Evolutionary conservation across 2,888 invertebrate species (phyloP), one percentile per base, ranked within the genome.

Genomic region (Oxytorus armatus): DNA sequence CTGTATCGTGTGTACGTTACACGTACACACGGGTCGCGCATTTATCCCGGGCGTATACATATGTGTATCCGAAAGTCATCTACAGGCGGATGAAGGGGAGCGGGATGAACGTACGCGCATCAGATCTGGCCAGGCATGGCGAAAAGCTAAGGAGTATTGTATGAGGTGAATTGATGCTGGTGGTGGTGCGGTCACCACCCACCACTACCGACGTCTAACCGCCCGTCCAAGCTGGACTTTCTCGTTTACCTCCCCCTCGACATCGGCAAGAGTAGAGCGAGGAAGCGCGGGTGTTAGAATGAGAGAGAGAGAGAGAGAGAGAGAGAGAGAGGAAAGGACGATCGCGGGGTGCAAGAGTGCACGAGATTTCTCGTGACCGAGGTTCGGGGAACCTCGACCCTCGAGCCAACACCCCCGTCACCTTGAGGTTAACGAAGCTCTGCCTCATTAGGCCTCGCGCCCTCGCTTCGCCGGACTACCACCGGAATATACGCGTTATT

Each of bases 391-490:
- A 77, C 73, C 79, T 73, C 78, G 70, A 75, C 75, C 79, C 72
- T 69, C 79, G 76, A 73, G 23, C 61, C 47, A 72, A 65, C 79
- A 66, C 57, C 65, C 63, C 69, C 80, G 68, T 70, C 80, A 82
- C 76, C 78, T 80, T 77, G 65, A 75, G 76, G 82, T 78, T 82
- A 82, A 82, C 83, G 78, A 82, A 83, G 80, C 74, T 77, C 59
- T 70, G 82, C 80, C 82, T 83, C 83, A 82, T 83, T 82, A 83
- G 83, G 76, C 78, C 65, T 77, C 74, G 77, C 78, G 49, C 63
- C 70, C 77, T 57, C 82, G 72, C 68, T 66, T 51, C 80, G 55
- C 21, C 39, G 33, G 25, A 25, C 47, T 7, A 42, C 33, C 68
- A 57, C 51, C 42, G 33, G 61, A 25, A 65, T 55, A 61, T 72